These are phyloP conservation scores for Saccopteryx leptura DNA, from an alignment of 2,113 vertebrate genomes.

Conservation along the genomic window DNA sequence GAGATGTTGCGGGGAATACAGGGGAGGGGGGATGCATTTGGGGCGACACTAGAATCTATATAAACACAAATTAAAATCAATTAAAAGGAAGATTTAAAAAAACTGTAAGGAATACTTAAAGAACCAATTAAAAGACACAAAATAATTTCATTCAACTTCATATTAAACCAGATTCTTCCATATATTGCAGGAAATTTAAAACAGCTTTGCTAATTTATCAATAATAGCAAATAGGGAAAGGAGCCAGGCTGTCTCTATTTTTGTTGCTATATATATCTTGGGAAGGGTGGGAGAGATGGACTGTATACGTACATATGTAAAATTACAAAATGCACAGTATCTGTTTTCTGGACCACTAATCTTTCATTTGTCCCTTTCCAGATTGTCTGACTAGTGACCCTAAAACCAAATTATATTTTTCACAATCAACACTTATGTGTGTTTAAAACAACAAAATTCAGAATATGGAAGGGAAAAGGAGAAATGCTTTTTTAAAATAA, in stretches of 20 bases:
- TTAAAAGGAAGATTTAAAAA: too few relatives aligned
- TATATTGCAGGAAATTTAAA: not conserved
- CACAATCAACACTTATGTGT: not conserved
- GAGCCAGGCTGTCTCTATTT: not conserved
- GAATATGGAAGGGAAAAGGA: not conserved
- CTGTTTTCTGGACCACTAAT: not conserved
- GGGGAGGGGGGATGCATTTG: too few relatives aligned
- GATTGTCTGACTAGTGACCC: not conserved
- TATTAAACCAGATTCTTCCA: not conserved
- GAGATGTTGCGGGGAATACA: too few relatives aligned
- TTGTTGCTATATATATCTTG: not conserved
- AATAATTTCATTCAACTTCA: not conserved
- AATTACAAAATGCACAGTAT: not conserved
- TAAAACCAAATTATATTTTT: not conserved
- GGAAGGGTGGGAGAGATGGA: not conserved
- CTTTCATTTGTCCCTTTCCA: not conserved
- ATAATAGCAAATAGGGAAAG: not conserved
- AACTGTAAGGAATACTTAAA: not conserved
- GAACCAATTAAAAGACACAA: not conserved
- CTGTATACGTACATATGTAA: not conserved
- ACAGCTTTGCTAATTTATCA: not conserved
- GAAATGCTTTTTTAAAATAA: not conserved
- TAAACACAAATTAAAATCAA: too few relatives aligned
- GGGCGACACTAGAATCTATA: too few relatives aligned
- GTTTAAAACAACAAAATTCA: not conserved